Evolutionary conservation across 2,797 vertebrate genomes (phyloP).

Genomic region (Chaunax sp.): DNA sequence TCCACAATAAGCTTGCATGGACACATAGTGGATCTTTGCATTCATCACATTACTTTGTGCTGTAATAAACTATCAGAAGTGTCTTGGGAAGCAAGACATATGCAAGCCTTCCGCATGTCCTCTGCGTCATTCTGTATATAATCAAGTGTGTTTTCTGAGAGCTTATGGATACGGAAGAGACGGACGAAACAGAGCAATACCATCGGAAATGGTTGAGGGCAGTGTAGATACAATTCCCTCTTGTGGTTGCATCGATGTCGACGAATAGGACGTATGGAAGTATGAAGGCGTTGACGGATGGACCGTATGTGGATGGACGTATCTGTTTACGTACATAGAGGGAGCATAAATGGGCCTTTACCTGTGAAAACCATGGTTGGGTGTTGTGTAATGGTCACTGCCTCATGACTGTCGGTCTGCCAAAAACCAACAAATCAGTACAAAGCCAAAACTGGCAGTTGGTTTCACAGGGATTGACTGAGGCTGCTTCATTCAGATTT

Average conservation of each 20-base stretch:
- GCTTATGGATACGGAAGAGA: no score
- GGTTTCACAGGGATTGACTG: constrained; percentile 26
- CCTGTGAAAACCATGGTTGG: constrained; percentile 29
- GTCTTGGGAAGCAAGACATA: neutral
- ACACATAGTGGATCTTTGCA: neutral
- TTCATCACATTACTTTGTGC: neutral
- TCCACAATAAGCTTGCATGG: neutral
- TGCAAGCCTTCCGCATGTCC: no score
- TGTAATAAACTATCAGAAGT: constrained; percentile 8
- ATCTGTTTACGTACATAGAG: no score
- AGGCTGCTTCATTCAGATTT: constrained; percentile 6
- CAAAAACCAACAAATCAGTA: constrained; percentile 56
- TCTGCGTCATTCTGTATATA: no score
- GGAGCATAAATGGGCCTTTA: no score
- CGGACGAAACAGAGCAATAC: no score
- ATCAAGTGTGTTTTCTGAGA: no score
- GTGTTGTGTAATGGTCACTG: constrained; percentile 36
- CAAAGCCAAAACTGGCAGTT: constrained; percentile 39
- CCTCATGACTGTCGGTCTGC: constrained; percentile 50
- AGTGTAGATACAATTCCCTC: no score
- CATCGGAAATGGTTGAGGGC: no score
- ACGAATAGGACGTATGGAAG: no score
- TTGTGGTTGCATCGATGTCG: constrained; percentile 22
- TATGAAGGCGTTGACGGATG: no score
- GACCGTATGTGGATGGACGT: no score